Evolutionary conservation across 2,888 invertebrate species (phyloP).

Genomic region (Strigamia transsilvanica): DNA sequence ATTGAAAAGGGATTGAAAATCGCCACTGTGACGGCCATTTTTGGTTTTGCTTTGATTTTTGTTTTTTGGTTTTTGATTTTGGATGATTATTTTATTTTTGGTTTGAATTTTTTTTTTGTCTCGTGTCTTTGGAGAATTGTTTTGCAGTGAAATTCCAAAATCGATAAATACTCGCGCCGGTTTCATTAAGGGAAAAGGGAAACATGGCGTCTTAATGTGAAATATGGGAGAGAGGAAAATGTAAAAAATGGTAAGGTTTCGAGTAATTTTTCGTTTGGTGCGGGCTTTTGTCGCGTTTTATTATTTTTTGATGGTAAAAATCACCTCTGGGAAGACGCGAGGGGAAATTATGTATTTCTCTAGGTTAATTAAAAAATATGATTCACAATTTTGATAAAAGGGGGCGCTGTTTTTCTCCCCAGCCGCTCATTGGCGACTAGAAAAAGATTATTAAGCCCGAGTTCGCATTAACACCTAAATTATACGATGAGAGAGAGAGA

Average conservation of each 20-base stretch:
- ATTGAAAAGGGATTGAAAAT: too few species aligned
- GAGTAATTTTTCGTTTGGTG: too few species aligned
- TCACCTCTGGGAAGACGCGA: background rate
- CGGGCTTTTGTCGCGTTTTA: background rate
- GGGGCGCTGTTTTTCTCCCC: background rate
- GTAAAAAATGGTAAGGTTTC: too few species aligned
- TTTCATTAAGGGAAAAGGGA: background rate
- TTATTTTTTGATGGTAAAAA: background rate
- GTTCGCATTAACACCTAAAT: constrained; percentile 40
- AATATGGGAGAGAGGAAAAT: too few species aligned
- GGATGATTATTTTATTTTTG: too few species aligned
- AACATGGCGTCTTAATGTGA: background rate
- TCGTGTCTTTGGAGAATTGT: background rate
- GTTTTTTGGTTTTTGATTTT: too few species aligned
- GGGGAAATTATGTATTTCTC: constrained; percentile 4
- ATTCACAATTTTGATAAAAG: constrained; percentile 34
- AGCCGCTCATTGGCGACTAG: constrained; percentile 24
- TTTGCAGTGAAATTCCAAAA: background rate
- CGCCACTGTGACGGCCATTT: too few species aligned
- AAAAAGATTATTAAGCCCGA: constrained; percentile 32
- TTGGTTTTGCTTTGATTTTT: too few species aligned
- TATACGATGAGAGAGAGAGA: background rate
- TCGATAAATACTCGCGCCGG: background rate
- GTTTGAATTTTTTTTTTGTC: background rate
- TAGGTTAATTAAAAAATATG: constrained; percentile 31